Conservation (phyloP, 1,140 invertebrate genomes). For the Sitophilus oryzae region DNA sequence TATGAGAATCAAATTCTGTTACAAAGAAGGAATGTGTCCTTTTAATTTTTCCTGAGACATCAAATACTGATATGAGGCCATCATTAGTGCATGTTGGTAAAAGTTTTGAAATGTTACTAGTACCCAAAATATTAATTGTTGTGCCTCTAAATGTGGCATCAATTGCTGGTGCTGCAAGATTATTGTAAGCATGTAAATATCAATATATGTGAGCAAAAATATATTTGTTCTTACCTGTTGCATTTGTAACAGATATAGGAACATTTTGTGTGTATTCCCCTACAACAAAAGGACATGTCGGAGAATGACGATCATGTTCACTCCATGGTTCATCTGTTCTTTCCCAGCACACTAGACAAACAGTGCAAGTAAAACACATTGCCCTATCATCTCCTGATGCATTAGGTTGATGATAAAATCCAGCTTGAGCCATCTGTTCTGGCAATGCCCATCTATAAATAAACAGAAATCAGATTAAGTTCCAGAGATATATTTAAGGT, state of each 20-base stretch:
- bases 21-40: conserved; percentile 41
- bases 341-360: conserved; percentile 93
- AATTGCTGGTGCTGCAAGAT: conserved; percentile 57
- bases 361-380: conserved; percentile 91
- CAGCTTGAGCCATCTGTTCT: conserved; percentile 92
- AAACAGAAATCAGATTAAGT: conserved; percentile 4
- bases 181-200: not conserved
- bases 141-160: conserved; percentile 39
- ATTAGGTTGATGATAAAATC: conserved; percentile 91
- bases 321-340: conserved; percentile 94
- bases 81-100: conserved; percentile 38
- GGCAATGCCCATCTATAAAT: conserved; percentile 79
- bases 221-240: conserved; percentile 54
- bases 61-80: conserved; percentile 42
- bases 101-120: conserved; percentile 34
- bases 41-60: conserved; percentile 41
- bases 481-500: conserved; percentile 18
- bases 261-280: conserved; percentile 95
- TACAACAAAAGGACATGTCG: conserved; percentile 86
- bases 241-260: conserved; percentile 82
- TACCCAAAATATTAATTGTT: conserved; percentile 33
- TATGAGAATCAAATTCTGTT: conserved; percentile 41
- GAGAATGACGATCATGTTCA: conserved; percentile 90
- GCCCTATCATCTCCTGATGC: conserved; percentile 83
- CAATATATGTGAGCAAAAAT: not conserved